Base-by-base conservation (phyloP, 2,113 vertebrate genomes). In the Isichthys henryi region DNA sequence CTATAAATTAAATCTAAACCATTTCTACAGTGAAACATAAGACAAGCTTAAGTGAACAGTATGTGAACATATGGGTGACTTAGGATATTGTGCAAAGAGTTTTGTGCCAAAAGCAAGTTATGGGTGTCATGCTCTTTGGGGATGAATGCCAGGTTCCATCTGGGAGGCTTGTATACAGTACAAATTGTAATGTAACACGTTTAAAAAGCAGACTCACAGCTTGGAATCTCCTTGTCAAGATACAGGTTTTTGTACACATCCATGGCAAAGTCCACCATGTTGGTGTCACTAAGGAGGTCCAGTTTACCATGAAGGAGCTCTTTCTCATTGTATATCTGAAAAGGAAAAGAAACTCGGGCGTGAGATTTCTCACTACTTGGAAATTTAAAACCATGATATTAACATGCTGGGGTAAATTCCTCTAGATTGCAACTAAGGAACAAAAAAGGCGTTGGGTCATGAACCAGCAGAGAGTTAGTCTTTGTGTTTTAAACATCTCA, bases 231-330 rank as follows among this genome's bases (percentile, higher is more conserved):
- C 92, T 95, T 96, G 90, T 99, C 97, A 0, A 96, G 93, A 92
- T 96, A 98, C 66, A 99, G 97, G 90, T 97, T 99, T 93, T 97
- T 98, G 94, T 99, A 98, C 35, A 99, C 98, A 92, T 99, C 98
- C 98, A 99, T 99, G 91, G 98, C 98, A 88, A 99, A 99, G 93
- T 99, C 98, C 92, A 99, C 98, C 98, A 99, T 99, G 96, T 99
- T 99, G 90, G 98, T 99, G 90, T 99, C 97, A 92, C 97, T 98
- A 92, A 99, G 98, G 88, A 99, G 97, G 92, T 99, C 97, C 96
- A 99, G 92, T 90, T 99, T 99, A 89, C 98, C 98, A 94, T 98
- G 97, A 89, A 99, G 95, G 3, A 99, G 94, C 89, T 99, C 98
- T 91, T 98, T 97, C 91, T 98, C 98, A 98, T 99, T 97, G 93